Evolutionary conservation across 2,113 vertebrate species (phyloP).

Genomic region (Zosterops hypoxanthus): DNA sequence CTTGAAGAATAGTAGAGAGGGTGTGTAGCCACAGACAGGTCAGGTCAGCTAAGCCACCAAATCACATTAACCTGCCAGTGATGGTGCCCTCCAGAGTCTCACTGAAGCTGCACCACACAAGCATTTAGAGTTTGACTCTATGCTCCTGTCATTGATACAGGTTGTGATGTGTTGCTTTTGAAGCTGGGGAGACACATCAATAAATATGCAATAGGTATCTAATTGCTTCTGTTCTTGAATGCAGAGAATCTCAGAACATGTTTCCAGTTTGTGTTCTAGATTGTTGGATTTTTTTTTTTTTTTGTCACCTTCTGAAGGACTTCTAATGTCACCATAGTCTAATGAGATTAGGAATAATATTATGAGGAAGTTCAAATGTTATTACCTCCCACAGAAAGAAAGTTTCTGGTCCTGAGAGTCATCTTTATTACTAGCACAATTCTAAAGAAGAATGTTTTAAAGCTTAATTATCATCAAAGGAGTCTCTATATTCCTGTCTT

Average conservation of each 20-base stretch:
- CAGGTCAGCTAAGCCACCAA: background rate
- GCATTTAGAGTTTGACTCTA: background rate
- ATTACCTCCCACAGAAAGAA: background rate
- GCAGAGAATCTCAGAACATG: background rate
- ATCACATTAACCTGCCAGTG: fast-evolving
- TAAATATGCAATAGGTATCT: background rate
- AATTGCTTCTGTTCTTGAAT: background rate
- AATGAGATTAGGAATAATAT: background rate
- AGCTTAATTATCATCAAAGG: background rate
- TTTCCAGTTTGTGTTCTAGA: background rate
- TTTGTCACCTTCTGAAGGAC: background rate
- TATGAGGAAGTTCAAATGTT: background rate
- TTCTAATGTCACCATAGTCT: background rate
- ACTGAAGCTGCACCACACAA: background rate
- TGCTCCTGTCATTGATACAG: background rate
- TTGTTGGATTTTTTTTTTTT: background rate
- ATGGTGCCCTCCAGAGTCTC: background rate
- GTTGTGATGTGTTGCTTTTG: background rate
- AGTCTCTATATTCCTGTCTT: background rate
- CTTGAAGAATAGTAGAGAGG: background rate
- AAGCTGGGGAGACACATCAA: background rate
- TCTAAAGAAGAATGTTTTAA: background rate
- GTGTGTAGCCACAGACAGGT: fast-evolving
- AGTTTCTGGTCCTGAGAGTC: background rate
- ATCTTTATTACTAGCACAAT: background rate